Conservation (phyloP, 2,113 vertebrate species). For the Petrocephalus microphthalmus region DNA sequence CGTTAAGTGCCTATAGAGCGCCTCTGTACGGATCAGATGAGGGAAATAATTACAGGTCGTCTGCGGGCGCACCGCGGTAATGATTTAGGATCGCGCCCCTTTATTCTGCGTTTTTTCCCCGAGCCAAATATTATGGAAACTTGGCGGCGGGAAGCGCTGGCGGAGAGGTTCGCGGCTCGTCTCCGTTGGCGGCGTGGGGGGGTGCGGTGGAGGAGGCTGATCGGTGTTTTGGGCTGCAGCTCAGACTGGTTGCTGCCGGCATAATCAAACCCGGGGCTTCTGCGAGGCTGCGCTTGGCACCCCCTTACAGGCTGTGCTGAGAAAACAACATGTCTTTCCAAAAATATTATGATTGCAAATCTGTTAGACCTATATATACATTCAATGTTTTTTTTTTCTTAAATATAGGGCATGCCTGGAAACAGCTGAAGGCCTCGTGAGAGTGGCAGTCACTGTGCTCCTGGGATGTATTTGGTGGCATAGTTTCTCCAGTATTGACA, state of each 20-base stretch:
- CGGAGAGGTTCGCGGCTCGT: neutral
- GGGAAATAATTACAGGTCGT: slow-evolving; percentile 14
- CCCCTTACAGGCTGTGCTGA: neutral
- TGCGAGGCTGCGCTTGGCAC: neutral
- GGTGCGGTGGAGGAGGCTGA: neutral
- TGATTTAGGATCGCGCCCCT: neutral
- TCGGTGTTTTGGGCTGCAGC: neutral
- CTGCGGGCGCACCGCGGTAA: neutral
- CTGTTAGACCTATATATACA: neutral
- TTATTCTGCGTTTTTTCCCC: neutral
- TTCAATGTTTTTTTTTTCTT: neutral
- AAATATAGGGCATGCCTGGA: neutral
- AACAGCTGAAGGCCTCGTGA: neutral
- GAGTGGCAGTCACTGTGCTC: neutral
- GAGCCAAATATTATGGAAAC: neutral
- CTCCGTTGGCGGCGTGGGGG: neutral
- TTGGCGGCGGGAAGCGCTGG: neutral
- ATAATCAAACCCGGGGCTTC: neutral
- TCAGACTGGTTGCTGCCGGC: neutral
- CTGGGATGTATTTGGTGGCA: neutral
- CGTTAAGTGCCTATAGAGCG: neutral
- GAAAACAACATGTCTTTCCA: neutral
- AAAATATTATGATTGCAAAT: neutral
- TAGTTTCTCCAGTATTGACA: neutral
- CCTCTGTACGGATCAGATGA: neutral